phyloP scores from a whole-genome alignment of 2,797 vertebrate genomes.

The Acanthurus lineatus region DNA sequence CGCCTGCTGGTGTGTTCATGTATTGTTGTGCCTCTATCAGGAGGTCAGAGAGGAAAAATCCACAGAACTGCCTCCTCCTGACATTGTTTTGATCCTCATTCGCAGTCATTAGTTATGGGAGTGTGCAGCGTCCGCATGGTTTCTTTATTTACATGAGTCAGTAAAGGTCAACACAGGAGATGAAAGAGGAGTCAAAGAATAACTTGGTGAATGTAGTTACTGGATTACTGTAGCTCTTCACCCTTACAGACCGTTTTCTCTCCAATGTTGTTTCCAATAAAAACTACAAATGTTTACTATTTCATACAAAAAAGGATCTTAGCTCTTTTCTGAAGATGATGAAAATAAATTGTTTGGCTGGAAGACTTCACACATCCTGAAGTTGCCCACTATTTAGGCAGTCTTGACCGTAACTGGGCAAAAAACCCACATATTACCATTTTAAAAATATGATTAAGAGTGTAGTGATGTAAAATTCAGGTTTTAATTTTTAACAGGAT shows the following conservation, averaged over 20 bases:
- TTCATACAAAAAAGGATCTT: too few species aligned
- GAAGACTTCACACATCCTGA: neutral
- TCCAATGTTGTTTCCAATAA: neutral
- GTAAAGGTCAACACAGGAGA: neutral
- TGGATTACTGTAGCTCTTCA: too few species aligned
- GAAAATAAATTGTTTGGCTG: neutral
- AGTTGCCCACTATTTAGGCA: neutral
- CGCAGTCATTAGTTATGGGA: neutral
- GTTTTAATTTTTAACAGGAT: too few species aligned
- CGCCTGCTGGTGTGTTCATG: slow-evolving; percentile 36
- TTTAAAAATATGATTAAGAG: too few species aligned
- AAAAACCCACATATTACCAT: too few species aligned
- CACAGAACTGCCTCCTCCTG: neutral
- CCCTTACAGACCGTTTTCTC: too few species aligned
- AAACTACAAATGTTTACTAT: neutral
- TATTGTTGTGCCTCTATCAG: slow-evolving; percentile 50
- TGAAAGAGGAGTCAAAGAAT: neutral
- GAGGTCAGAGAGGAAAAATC: slow-evolving; percentile 55
- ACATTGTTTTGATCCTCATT: neutral
- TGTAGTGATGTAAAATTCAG: too few species aligned
- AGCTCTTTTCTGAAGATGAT: neutral
- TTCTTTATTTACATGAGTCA: neutral
- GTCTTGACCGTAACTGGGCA: too few species aligned
- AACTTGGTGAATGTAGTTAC: neutral
- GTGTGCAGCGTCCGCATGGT: neutral